Base-by-base conservation (phyloP, 2,113 vertebrate species). In the Ariopsis seemanni region DNA sequence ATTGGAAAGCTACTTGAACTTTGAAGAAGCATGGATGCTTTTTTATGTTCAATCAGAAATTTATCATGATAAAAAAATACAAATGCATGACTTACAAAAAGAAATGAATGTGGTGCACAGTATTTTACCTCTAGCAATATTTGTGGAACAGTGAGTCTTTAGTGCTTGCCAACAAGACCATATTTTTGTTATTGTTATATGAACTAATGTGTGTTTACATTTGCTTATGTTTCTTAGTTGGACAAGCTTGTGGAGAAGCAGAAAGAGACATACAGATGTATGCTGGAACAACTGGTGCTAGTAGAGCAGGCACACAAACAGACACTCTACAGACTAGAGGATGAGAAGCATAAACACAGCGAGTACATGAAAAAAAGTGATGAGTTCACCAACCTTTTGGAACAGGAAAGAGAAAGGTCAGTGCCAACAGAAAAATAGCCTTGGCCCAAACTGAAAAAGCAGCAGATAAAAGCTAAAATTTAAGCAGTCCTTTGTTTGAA, bases 401-500 rank as follows among this genome's bases (percentile, higher is more conserved):
- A 99, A 94, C 96, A 98, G 92, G 98, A 99, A 93, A 93, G 97
- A 25, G 96, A 98, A 94, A 97, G 98, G 98, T 99, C 95, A 95
- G 96, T 91, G 48, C 10, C 8, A 20, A 5, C 50, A 69, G 30
- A 34, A 67, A 67, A 53, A 22, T 62, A 80, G 18, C 34, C 25
- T 71, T 71, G 14, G 15, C 14, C 27, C 67, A 71, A 69, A 30
- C n/a, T 30, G n/a, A 48, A 4, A 79, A 79, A n/a, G 48, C 52
- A 78, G 22, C 25, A 78, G n/a, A 27, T 78, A 50, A 55, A 55
- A 27, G 34, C 30, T 25, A 34, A 72, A 72, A 72, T 20, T 48
- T 18, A 18, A 42, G 34, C 17, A 18, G 17, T 72, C 71, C 30
- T 72, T 72, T 42, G 30, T 72, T 48, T 42, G 15, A 71, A 42